Evolutionary conservation across 2,797 vertebrate genomes (phyloP), one percentile per base, ranked within the genome.

Genomic region (Prionace glauca): DNA sequence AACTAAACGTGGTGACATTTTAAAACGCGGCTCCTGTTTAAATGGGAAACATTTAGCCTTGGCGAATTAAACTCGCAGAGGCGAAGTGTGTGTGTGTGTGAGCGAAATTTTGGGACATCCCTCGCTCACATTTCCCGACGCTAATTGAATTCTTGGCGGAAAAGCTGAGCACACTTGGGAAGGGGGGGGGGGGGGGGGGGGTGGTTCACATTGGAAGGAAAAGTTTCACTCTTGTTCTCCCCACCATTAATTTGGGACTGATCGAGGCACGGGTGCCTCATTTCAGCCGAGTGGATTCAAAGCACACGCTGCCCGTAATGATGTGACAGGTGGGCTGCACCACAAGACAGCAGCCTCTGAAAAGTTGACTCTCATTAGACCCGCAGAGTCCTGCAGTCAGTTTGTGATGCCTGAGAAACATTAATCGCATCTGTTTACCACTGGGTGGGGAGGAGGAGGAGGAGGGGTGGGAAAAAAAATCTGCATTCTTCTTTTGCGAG

Each of bases 311-410:
- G 97, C 97, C 98, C 97, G 97, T 98, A 98, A 98, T 98, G 98
- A 98, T 97, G 98, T 98, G 98, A 98, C 98, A 98, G 98, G 98
- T 98, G 98, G 98, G 98, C 97, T 79, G 97, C 98, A 97, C 98
- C 56, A 96, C 98, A 98, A 98, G 98, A 98, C 98, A 98, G 98
- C 98, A 96, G 97, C 97, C 97, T 97, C 96, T 96, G 97, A 98
- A 98, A 98, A 98, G 98, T 98, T 98, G 98, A 98, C 98, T 98
- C 98, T 98, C 98, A 98, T 98, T 98, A 98, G 98, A 97, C 97
- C 97, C 96, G 96, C 96, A 97, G 98, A 98, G 98, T 97, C 98
- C 97, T 97, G 97, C 98, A 98, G 98, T 98, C 98, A 97, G 97
- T 97, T 97, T 98, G 97, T 98, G 97, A 98, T 97, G 98, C 97